phyloP scores from a whole-genome alignment of 2,888 invertebrate genomes.

The Alcis repandata region DNA sequence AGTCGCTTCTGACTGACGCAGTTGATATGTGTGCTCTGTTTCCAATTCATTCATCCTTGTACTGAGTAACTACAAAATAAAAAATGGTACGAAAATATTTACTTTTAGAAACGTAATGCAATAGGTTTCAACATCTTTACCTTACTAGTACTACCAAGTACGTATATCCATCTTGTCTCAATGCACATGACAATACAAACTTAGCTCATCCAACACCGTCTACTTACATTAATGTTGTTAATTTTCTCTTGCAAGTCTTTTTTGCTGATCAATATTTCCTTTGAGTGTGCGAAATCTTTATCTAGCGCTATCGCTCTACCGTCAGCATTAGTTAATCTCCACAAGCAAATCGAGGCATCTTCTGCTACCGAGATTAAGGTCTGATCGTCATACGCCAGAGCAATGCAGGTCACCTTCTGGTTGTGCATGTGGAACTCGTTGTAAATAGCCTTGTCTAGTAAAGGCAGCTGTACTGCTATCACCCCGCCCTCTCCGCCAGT shows the following conservation, averaged over 20 bases:
- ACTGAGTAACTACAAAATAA: slow-evolving; percentile 79
- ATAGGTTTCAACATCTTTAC: no score
- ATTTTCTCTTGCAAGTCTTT: slow-evolving; percentile 93
- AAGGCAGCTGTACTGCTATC: slow-evolving; percentile 91
- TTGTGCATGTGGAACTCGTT: slow-evolving; percentile 86
- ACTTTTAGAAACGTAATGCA: not conserved
- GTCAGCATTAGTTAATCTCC: slow-evolving; percentile 92
- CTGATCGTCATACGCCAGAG: slow-evolving; percentile 92
- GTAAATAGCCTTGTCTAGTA: slow-evolving; percentile 87
- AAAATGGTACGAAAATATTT: no score
- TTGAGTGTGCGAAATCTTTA: slow-evolving; percentile 91
- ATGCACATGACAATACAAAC: slow-evolving; percentile 14
- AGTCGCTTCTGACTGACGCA: slow-evolving; percentile 92
- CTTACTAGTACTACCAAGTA: no score
- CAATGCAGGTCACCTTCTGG: slow-evolving; percentile 86
- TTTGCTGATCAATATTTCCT: slow-evolving; percentile 94
- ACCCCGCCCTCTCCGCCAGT: slow-evolving; percentile 92
- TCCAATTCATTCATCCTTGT: slow-evolving; percentile 93
- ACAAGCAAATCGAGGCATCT: slow-evolving; percentile 94
- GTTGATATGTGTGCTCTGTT: slow-evolving; percentile 95
- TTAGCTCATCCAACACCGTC: not conserved
- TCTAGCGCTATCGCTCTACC: slow-evolving; percentile 90
- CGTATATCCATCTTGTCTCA: slow-evolving; percentile 27
- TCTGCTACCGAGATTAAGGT: slow-evolving; percentile 90
- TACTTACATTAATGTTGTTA: slow-evolving; percentile 79